Evolutionary conservation across 2,888 invertebrate species (phyloP), one percentile per base, ranked within the genome.

Genomic region (Acronicta aceris): DNA sequence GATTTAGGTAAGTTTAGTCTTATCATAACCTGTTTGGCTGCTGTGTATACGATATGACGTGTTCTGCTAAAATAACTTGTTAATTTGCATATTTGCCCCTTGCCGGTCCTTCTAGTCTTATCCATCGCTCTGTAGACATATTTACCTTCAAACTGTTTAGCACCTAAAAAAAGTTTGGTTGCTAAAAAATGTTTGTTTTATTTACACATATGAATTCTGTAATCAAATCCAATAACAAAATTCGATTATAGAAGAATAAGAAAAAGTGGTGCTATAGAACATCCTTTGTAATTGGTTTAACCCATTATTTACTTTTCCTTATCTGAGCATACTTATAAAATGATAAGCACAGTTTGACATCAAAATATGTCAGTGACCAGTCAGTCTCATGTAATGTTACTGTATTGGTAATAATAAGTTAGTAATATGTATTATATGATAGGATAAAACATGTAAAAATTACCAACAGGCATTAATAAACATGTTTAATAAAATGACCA

Each of bases 1-100:
- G 95, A 95, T 86, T 87, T 95, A 77, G 95, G 95, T 95, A 81
- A 92, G 94, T 93, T 86, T 73, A 77, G 58, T 87, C 87, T 89
- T 91, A 92, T 91, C 89, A 89, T 92, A 94, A 93, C 93, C 92
- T 91, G 93, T 94, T 94, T 91, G 73, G 58, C 78, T 83, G 82
- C 81, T 84, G 79, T 79, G 73, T 76, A 79, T 67, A 81, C 67
- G 65, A 75, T 78, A 85, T 93, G 92, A 93, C 92, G 92, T 92
- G 91, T 89, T 89, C 87, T 85, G 83, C 82, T 75, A 80, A 86
- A 85, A 85, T 86, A 85, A 81, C 82, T 83, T 65, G 71, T 76
- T 71, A 78, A 77, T 82, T 81, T 78, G 74, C 82, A 81, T 81
- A 71, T 71, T 70, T 62, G 52, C 16, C 59, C 63, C 71, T 74